A percentile compares a stretch with the other conserved stretches of the same genome.
Evolutionary conservation across 1,140 invertebrate genomes (phyloP).

Genomic region (Pollicipes pollicipes): DNA sequence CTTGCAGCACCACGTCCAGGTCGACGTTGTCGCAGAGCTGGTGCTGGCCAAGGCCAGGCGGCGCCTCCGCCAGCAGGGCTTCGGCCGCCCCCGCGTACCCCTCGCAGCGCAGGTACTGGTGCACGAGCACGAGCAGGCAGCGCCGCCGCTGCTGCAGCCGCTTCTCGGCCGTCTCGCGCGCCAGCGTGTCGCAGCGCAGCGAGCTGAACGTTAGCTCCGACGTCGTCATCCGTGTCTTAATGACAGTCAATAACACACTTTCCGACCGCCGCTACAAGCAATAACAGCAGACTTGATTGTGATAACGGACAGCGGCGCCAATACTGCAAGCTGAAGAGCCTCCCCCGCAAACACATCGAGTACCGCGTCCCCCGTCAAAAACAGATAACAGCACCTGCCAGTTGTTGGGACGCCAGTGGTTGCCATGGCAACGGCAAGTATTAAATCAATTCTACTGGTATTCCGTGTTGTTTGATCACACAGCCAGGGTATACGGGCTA

Average conservation of each 20-base stretch:
- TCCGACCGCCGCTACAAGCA: no score
- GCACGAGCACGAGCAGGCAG: slow-evolving; percentile 15
- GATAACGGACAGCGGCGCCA: no score
- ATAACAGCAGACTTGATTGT: no score
- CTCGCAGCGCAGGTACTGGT: slow-evolving; percentile 17
- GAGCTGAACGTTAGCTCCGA: slow-evolving; percentile 2
- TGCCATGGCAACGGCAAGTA: no score
- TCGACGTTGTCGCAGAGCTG: slow-evolving; percentile 75
- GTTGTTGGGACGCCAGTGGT: no score
- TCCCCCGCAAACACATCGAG: no score
- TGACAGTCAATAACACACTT: neutral
- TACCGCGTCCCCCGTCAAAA: no score
- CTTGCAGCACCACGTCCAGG: slow-evolving; percentile 63
- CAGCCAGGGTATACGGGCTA: slow-evolving; percentile 1
- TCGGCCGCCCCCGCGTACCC: slow-evolving; percentile 15
- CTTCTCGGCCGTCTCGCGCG: slow-evolving; percentile 14
- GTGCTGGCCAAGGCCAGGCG: slow-evolving; percentile 13
- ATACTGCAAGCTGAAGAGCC: no score
- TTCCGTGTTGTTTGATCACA: no score
- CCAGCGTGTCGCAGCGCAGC: neutral
- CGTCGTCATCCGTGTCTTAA: neutral
- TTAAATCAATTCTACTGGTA: no score
- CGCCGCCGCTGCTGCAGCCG: slow-evolving; percentile 16
- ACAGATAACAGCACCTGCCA: no score
- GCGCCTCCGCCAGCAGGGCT: slow-evolving; percentile 11